Evolutionary conservation across 2,888 invertebrate species (phyloP), one percentile per base, ranked within the genome.

Genomic region (Salticus scenicus): DNA sequence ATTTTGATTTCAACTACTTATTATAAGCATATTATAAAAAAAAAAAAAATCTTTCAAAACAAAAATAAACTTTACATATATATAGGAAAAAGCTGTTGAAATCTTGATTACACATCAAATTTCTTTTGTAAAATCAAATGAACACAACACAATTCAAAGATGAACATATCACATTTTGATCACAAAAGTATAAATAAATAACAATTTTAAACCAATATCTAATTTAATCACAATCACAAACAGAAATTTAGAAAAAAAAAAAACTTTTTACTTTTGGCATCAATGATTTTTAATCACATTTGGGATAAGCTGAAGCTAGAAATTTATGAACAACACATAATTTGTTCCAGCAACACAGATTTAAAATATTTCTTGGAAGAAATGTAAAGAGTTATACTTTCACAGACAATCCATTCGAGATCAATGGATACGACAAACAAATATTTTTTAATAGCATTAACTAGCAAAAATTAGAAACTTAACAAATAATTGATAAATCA

Each of bases 101-200:
- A 47, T 47, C 47, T 47, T 47, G 47, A 47, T 47, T 47, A 47
- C 17, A 47, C 47, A 47, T 47, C 47, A 47, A 47, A 17, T 47
- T 47, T 2, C 17, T 17, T 47, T 47, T 37, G 12, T 37, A 37
- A 37, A 12, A 12, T 47, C 47, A 47, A 47, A 47, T 17, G 47
- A 47, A 5, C 10, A 37, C 12, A 37, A 47, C 37, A 12, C 10
- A 47, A 10, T 47, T 17, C 2, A 47, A 31, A 31, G 31, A 30
- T 33, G 28, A 76, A 28, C 37, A 47, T 76, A 76, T 76, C 76
- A 76, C 76, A 76, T 76, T 76, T 67, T 64, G 51, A 67, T 75
- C 74, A 75, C 74, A 76, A n/a, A n/a, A 76, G 66, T 24, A 30
- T 24, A 76, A 76, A 66, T 28, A 76, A 76, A 67, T 42, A 75